Percentiles rank a stretch among this genome's conserved stretches.
phyloP scores from a whole-genome alignment of 2,113 vertebrate species.

The Onychostoma macrolepis region DNA sequence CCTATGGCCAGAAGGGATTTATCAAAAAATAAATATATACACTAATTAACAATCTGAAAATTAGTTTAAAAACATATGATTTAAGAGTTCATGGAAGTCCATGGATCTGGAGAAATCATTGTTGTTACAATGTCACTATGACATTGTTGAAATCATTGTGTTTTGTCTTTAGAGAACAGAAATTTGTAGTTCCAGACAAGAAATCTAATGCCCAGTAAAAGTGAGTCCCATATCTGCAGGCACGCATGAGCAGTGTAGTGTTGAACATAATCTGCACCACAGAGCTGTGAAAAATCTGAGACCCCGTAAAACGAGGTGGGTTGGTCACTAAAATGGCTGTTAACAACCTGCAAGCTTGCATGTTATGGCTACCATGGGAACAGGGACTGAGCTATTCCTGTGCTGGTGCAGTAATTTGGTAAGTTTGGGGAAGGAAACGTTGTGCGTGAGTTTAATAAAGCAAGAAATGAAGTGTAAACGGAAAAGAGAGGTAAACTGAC shows the following conservation, averaged over 20 bases:
- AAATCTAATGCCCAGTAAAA: slow-evolving; percentile 56
- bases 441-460: slow-evolving; percentile 54
- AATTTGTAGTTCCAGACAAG: slow-evolving; percentile 29
- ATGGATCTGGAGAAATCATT: neutral
- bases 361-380: slow-evolving; percentile 70
- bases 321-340: slow-evolving; percentile 56
- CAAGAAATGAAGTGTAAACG: neutral
- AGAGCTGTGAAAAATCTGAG: slow-evolving; percentile 46
- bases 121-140: slow-evolving; percentile 14
- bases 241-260: slow-evolving; percentile 45
- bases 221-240: slow-evolving; percentile 51
- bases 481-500: neutral
- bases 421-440: slow-evolving; percentile 25
- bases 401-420: slow-evolving; percentile 33
- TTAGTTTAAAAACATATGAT: neutral
- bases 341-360: slow-evolving; percentile 62
- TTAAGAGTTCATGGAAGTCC: slow-evolving; percentile 18
- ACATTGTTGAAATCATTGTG: neutral
- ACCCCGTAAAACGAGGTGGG: slow-evolving; percentile 63
- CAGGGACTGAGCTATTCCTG: slow-evolving; percentile 47
- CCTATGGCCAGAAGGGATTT: neutral
- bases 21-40: neutral
- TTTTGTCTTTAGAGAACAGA: slow-evolving; percentile 31
- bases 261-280: slow-evolving; percentile 64
- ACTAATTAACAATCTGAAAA: neutral